phyloP scores from a whole-genome alignment of 2,888 invertebrate genomes.

The Clanis bilineata region DNA sequence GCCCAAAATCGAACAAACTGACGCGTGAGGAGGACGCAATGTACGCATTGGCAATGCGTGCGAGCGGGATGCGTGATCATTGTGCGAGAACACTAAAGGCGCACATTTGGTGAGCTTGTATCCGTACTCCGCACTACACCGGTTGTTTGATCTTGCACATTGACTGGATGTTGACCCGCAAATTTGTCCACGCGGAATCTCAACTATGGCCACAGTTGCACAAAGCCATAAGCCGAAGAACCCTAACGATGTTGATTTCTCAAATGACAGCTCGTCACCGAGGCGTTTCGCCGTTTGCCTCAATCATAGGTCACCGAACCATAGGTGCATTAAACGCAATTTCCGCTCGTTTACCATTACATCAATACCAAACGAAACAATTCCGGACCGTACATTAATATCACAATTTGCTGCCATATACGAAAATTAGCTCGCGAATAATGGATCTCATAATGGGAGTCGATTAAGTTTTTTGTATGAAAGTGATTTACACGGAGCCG shows the following conservation, averaged over 20 bases:
- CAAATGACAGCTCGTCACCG: constrained; percentile 30
- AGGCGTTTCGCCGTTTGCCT: constrained; percentile 39
- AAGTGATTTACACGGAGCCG: constrained; percentile 47
- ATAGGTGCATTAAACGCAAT: constrained; percentile 55
- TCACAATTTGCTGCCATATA: constrained; percentile 14
- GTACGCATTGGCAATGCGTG: constrained; percentile 21
- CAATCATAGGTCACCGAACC: constrained; percentile 46
- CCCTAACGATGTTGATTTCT: constrained; percentile 33
- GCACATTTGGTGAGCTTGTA: constrained; percentile 51
- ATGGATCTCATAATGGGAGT: neutral
- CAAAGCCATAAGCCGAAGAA: constrained; percentile 24
- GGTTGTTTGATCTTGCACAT: constrained; percentile 52
- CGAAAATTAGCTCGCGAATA: neutral
- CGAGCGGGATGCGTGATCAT: constrained; percentile 41
- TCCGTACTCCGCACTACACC: constrained; percentile 42
- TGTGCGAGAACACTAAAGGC: constrained; percentile 37
- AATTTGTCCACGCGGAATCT: constrained; percentile 34
- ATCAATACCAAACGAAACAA: constrained; percentile 30
- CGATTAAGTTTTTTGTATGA: constrained; percentile 19
- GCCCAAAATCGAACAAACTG: constrained; percentile 66
- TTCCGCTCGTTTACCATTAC: constrained; percentile 61
- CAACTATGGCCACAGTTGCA: neutral
- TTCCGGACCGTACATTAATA: constrained; percentile 17
- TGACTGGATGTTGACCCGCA: constrained; percentile 40
- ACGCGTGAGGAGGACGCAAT: constrained; percentile 44